Base-by-base conservation (phyloP, 2,797 vertebrate species). In the Sebastes trivittatus region DNA sequence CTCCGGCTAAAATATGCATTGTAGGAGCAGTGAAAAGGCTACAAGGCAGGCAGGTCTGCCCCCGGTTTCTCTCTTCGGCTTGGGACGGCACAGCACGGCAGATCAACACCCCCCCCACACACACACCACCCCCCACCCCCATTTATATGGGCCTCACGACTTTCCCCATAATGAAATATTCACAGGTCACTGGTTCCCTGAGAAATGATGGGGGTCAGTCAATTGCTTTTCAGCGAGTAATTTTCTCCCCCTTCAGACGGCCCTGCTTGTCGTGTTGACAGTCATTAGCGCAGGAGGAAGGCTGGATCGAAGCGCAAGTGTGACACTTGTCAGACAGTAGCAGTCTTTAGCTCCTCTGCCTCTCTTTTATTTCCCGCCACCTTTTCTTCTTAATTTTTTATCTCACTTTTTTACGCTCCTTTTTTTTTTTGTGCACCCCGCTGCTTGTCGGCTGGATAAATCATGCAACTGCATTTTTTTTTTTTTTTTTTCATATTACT, bases 101-200 rank as follows among this genome's bases (percentile, higher is more conserved):
- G 78, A 89, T 79, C 87, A 71, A 82, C 94, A 92, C 82, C 82
- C 82, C 76, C 71, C 25, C 3, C 54, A 38, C 80, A 18, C 59
- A 38, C 29, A 30, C 60, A 11, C 38, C 38, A 18, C 6, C 20
- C 20, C 49, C 49, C 20, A 52, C 23, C 82, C 87, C 92, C 88
- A 95, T 98, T 95, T 91, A 96, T 97, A 97, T 98, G 97, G 95
- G 94, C 90, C 92, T 95, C 93, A 88, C 94, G 77, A 95, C 95
- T 96, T 95, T 93, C 95, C 93, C 97, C 96, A 94, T 98, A 98
- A 98, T 98, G 97, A 97, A 98, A 98, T 98, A 97, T 97, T 98
- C 97, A 97, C 97, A 98, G 98, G 97, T 98, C 97, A 98, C 95
- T 97, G 97, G 92, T 97, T 97, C 95, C 95, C 91, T 97, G 97